Evolutionary conservation across 1,140 invertebrate genomes (phyloP).

Genomic region (Idris sp.): DNA sequence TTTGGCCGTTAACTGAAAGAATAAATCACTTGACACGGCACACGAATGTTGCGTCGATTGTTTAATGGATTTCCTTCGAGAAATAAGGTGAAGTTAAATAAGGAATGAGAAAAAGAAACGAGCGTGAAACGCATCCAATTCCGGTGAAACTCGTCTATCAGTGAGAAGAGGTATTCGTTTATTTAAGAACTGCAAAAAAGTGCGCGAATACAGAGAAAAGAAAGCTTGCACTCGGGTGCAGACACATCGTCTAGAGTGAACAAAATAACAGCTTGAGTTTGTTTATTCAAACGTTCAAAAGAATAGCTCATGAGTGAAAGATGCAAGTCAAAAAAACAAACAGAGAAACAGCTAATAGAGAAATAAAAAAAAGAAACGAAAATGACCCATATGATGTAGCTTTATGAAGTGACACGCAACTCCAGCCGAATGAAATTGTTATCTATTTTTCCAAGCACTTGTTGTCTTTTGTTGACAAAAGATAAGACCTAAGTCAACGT

Average conservation of each 20-base stretch:
- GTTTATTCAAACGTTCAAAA: slow-evolving; percentile 50
- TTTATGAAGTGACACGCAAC: too few relatives aligned
- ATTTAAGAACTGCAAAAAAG: slow-evolving; percentile 56
- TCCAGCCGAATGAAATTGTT: too few relatives aligned
- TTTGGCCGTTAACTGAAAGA: slow-evolving; percentile 1
- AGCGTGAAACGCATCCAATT: slow-evolving; percentile 40
- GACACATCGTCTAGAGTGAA: slow-evolving; percentile 38
- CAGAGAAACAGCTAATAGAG: too few relatives aligned
- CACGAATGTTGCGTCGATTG: slow-evolving; percentile 27
- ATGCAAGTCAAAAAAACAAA: too few relatives aligned
- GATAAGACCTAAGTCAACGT: slow-evolving; percentile 7
- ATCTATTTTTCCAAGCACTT: too few relatives aligned
- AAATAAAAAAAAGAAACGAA: too few relatives aligned
- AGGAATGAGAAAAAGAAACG: slow-evolving; percentile 25
- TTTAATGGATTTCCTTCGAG: slow-evolving; percentile 39
- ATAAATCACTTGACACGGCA: slow-evolving; percentile 24
- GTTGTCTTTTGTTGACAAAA: too few relatives aligned
- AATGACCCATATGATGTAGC: too few relatives aligned
- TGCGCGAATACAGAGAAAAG: slow-evolving; percentile 32
- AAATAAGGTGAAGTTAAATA: slow-evolving; percentile 38
- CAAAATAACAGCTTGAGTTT: slow-evolving; percentile 55
- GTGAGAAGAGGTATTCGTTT: slow-evolving; percentile 58
- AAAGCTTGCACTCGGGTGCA: slow-evolving; percentile 46
- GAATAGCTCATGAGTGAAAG: slow-evolving; percentile 24
- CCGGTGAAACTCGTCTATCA: slow-evolving; percentile 43